These are phyloP conservation scores for Podarcis siculus DNA, from an alignment of 2,797 vertebrate species.

Conservation along the genomic window DNA sequence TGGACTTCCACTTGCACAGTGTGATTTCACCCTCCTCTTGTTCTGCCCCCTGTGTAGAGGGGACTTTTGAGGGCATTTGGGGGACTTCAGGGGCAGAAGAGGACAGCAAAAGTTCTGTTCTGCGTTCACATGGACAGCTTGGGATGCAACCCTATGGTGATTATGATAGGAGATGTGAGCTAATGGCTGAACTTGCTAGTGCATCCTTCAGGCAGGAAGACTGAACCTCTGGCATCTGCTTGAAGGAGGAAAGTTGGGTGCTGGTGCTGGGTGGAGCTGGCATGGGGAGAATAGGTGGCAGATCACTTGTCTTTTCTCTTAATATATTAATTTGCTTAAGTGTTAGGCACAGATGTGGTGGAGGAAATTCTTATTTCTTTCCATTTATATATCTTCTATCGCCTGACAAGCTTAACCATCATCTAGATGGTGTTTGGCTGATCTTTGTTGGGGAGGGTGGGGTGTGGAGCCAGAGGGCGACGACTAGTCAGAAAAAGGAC, in stretches of 20 bases:
- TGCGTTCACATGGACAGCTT: too few relatives aligned
- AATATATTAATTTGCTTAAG: not conserved
- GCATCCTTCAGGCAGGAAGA: not conserved
- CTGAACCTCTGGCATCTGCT: not conserved
- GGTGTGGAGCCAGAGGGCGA: constrained; percentile 3
- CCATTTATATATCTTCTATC: constrained; percentile 1
- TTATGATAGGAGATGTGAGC: not conserved
- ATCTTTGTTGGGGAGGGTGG: not conserved
- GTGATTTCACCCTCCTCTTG: too few relatives aligned
- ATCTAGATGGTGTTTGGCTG: constrained; percentile 6
- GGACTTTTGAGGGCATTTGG: too few relatives aligned
- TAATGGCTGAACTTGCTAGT: not conserved
- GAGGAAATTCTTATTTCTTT: constrained; percentile 12
- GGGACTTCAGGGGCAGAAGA: too few relatives aligned
- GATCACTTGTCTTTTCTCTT: not conserved
- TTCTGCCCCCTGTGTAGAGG: too few relatives aligned
- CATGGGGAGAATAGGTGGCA: not conserved
- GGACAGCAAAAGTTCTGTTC: too few relatives aligned
- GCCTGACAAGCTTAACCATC: constrained; percentile 34
- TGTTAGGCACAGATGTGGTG: not conserved
- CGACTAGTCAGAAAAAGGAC: constrained; percentile 13
- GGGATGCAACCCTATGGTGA: too few relatives aligned
- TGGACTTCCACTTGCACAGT: too few relatives aligned
- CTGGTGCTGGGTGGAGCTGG: not conserved
- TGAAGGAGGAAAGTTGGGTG: not conserved